phyloP scores from a whole-genome alignment of 2,888 invertebrate species.

The Athalia cordata region DNA sequence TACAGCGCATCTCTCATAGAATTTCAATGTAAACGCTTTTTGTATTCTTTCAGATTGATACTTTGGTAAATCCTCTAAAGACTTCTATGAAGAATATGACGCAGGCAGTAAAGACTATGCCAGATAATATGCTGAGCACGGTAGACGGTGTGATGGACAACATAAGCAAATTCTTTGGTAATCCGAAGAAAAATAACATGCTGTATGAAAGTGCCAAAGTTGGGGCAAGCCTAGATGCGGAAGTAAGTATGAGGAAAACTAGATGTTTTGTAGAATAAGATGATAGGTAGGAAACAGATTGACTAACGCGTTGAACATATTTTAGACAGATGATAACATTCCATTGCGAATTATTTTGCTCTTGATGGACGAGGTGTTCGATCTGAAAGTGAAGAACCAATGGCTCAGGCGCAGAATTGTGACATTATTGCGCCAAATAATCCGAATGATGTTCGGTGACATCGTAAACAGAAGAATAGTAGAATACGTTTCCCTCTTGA shows the following conservation, averaged over 20 bases:
- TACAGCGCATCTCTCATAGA: too few species aligned
- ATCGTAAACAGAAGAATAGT: constrained; percentile 91
- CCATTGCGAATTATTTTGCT: constrained; percentile 87
- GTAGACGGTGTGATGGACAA: constrained; percentile 90
- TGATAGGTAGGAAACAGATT: not conserved
- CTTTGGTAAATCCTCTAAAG: constrained; percentile 87
- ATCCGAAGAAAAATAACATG: constrained; percentile 73
- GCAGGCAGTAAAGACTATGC: constrained; percentile 88
- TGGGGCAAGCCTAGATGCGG: constrained; percentile 76
- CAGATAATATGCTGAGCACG: constrained; percentile 90
- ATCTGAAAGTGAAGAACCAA: constrained; percentile 86
- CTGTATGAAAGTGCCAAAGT: constrained; percentile 75
- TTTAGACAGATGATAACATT: constrained; percentile 83
- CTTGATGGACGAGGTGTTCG: constrained; percentile 90
- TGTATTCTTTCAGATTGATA: constrained; percentile 77
- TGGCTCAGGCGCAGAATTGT: constrained; percentile 88
- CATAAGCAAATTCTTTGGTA: constrained; percentile 83
- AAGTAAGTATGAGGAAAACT: constrained; percentile 71
- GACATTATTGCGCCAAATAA: constrained; percentile 84
- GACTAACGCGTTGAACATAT: constrained; percentile 49
- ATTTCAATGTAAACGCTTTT: not conserved
- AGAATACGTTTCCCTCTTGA: constrained; percentile 90
- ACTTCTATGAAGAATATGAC: constrained; percentile 86
- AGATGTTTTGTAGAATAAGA: not conserved
- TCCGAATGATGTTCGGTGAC: constrained; percentile 88